A percentile compares a stretch with the other conserved stretches of the same genome.
These are phyloP conservation scores for Acestrorhynchus altus DNA, from an alignment of 2,797 vertebrate species.

Conservation along the genomic window DNA sequence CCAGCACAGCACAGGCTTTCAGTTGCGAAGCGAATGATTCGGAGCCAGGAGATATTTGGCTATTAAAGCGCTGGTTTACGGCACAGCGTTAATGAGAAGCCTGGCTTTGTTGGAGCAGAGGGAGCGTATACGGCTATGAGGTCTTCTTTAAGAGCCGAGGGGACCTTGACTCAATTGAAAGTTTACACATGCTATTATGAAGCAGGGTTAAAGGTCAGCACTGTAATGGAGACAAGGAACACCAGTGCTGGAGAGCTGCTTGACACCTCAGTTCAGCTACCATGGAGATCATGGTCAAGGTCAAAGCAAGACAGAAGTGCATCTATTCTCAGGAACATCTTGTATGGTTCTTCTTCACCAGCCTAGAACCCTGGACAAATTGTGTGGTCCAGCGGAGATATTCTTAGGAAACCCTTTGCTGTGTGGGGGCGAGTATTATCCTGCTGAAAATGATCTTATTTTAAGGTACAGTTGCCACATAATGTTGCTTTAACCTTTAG, in stretches of 20 bases:
- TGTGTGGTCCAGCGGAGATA: too few relatives aligned
- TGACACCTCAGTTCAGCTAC: constrained; percentile 63
- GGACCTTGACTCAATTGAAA: constrained; percentile 34
- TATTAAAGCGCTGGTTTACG: constrained; percentile 7
- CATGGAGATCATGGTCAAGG: constrained; percentile 72
- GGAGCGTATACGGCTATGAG: constrained; percentile 3
- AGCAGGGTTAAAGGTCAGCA: constrained; percentile 8
- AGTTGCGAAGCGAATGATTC: neutral
- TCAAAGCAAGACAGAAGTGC: constrained; percentile 66
- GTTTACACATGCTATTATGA: constrained; percentile 21
- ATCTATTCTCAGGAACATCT: neutral
- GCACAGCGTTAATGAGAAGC: constrained; percentile 37
- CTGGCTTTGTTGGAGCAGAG: constrained; percentile 3
- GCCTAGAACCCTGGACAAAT: too few relatives aligned
- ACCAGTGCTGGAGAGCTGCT: neutral
- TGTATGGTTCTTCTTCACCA: neutral
- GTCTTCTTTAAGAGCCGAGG: constrained; percentile 25
- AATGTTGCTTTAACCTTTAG: too few relatives aligned
- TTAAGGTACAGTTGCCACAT: too few relatives aligned
- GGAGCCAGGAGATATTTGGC: neutral
- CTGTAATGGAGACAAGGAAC: constrained; percentile 10
- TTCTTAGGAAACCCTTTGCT: too few relatives aligned
- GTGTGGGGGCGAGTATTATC: too few relatives aligned
- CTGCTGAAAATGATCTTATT: too few relatives aligned
- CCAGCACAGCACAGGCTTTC: neutral